Evolutionary conservation across 92 coral and sea anemone genomes (phyloP).

Genomic region (Umimayanthus chanpuru): DNA sequence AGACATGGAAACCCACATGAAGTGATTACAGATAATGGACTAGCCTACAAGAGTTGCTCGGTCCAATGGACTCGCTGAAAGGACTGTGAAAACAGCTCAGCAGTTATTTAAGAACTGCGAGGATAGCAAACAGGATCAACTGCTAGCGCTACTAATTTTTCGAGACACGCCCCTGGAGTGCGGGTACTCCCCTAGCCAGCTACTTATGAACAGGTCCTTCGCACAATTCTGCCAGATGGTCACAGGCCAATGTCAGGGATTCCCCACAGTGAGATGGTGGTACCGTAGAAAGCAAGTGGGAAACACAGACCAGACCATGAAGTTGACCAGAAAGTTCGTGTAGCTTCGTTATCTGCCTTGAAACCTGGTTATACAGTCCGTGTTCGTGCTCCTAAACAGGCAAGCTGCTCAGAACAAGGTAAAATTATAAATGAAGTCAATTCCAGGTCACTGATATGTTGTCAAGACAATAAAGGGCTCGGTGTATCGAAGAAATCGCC

Average conservation of each 20-base stretch:
- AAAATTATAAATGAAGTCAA: neutral
- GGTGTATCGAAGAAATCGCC: neutral
- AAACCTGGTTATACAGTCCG: neutral
- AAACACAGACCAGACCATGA: neutral
- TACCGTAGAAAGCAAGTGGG: neutral
- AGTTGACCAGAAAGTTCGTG: neutral
- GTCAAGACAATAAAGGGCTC: neutral
- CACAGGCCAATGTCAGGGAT: neutral
- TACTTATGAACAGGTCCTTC: neutral
- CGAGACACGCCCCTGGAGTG: neutral
- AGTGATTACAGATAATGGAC: neutral
- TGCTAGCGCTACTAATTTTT: neutral
- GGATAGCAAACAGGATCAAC: neutral
- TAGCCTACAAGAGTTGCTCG: neutral
- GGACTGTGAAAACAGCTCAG: neutral
- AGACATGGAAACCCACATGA: neutral
- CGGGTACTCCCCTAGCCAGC: neutral
- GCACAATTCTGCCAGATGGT: neutral
- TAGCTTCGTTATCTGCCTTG: neutral
- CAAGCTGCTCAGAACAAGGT: conserved; percentile 5
- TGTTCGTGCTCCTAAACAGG: neutral
- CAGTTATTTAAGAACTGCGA: neutral
- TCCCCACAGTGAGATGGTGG: neutral
- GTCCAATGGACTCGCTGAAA: neutral
- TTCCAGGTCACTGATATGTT: neutral